Evolutionary conservation across 92 coral and sea anemone genomes (phyloP).

Genomic region (Phenganax stokvisi): DNA sequence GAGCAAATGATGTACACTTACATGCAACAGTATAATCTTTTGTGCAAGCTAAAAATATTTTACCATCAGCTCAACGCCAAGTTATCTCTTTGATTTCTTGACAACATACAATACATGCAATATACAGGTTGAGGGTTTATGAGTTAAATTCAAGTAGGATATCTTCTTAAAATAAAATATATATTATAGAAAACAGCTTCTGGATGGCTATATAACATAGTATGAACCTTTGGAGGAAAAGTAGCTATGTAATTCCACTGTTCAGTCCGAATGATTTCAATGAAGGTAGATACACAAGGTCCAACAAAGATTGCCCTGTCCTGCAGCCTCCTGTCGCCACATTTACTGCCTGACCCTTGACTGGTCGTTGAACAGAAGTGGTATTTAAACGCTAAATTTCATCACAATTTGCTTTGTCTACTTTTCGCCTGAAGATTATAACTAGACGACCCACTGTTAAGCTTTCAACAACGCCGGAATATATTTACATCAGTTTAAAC

Average conservation of each 20-base stretch:
- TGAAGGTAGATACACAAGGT: background rate
- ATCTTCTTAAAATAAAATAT: background rate
- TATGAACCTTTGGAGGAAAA: too few species aligned
- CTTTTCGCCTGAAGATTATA: background rate
- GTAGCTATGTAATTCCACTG: background rate
- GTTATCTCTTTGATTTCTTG: background rate
- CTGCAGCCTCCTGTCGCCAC: background rate
- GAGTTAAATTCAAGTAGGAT: background rate
- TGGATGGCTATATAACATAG: too few species aligned
- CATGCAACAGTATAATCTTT: background rate
- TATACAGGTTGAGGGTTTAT: background rate
- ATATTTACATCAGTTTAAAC: constrained; percentile 7
- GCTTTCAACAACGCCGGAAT: background rate
- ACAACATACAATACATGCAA: background rate
- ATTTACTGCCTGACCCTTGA: background rate
- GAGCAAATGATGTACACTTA: background rate
- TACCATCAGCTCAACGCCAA: background rate
- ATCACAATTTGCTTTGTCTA: constrained; percentile 14
- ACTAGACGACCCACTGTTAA: background rate
- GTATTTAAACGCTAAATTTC: constrained; percentile 1
- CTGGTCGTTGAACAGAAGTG: constrained; percentile 7
- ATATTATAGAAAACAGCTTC: too few species aligned
- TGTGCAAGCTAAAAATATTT: background rate
- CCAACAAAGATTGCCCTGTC: background rate
- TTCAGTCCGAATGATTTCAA: background rate